Evolutionary conservation across 2,888 invertebrate species (phyloP).

Genomic region (Hybos culiciformis): DNA sequence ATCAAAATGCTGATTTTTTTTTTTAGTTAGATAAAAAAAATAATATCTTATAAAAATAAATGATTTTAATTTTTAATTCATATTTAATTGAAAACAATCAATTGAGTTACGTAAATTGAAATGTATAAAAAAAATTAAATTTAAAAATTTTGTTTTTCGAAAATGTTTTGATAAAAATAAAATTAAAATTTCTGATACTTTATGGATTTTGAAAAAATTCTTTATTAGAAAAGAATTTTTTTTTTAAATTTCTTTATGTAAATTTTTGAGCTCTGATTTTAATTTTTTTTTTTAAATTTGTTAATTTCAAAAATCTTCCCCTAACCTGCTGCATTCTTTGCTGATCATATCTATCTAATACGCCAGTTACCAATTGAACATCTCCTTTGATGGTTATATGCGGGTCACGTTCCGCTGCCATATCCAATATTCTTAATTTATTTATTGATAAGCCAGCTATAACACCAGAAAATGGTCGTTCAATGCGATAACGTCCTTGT

Average conservation of each 20-base stretch:
- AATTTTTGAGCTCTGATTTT: background rate
- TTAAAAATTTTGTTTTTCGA: background rate
- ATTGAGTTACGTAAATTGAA: no score
- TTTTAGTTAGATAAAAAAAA: no score
- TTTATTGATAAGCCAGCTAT: conserved; percentile 83
- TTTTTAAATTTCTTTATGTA: background rate
- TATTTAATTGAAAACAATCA: no score
- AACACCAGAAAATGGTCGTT: conserved; percentile 73
- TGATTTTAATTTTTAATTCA: no score
- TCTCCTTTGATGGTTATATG: conserved; percentile 68
- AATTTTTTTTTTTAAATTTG: conserved; percentile 10
- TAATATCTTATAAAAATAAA: no score
- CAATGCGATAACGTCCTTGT: conserved; percentile 49
- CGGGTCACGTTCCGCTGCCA: conserved; percentile 71
- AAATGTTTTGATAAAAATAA: background rate
- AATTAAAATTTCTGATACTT: background rate
- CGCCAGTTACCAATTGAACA: conserved; percentile 61
- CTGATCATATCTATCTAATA: conserved; percentile 60
- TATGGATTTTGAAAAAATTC: background rate
- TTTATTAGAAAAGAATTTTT: background rate
- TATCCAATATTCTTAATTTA: conserved; percentile 68
- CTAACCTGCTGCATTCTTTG: conserved; percentile 79
- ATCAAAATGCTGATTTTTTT: no score
- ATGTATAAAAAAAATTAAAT: no score
- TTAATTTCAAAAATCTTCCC: no score